Conservation (phyloP, 2,113 vertebrate genomes). For the Balaeniceps rex region DNA sequence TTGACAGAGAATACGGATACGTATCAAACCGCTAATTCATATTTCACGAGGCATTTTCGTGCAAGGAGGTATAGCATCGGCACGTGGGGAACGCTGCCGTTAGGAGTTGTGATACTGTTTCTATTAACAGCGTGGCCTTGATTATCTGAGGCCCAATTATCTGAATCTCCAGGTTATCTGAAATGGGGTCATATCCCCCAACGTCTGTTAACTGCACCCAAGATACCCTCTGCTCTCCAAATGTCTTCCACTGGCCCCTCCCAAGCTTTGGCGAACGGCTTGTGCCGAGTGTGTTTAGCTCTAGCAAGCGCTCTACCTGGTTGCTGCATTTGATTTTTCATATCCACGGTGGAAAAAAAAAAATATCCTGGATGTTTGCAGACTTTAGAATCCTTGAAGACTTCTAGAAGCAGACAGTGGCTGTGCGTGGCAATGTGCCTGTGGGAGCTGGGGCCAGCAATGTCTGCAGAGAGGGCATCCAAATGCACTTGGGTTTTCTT, state of each 20-base stretch:
- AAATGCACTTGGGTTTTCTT: not conserved
- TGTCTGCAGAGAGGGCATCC: not conserved
- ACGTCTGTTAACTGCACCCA: slow-evolving; percentile 25
- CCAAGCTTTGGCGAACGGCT: accelerated
- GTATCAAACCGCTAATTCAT: not conserved
- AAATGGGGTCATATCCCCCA: slow-evolving; percentile 38
- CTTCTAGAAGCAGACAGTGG: not conserved
- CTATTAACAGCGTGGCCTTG: not conserved
- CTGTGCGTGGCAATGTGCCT: accelerated
- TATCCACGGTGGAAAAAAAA: not conserved
- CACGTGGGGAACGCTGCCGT: accelerated
- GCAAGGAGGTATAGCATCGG: accelerated
- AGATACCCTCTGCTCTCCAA: not conserved
- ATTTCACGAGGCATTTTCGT: not conserved
- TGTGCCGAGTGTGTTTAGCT: not conserved
- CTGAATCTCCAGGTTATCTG: slow-evolving; percentile 17
- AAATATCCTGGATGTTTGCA: not conserved
- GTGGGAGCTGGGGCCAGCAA: not conserved
- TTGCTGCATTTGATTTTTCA: not conserved
- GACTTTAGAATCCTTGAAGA: not conserved
- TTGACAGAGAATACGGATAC: not conserved
- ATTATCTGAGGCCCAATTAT: slow-evolving; percentile 44
- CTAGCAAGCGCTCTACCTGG: accelerated
- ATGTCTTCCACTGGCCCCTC: not conserved
- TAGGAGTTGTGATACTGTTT: not conserved